Evolutionary conservation across 2,113 vertebrate genomes (phyloP), one percentile per base, ranked within the genome.

Genomic region (Dipodomys merriami): DNA sequence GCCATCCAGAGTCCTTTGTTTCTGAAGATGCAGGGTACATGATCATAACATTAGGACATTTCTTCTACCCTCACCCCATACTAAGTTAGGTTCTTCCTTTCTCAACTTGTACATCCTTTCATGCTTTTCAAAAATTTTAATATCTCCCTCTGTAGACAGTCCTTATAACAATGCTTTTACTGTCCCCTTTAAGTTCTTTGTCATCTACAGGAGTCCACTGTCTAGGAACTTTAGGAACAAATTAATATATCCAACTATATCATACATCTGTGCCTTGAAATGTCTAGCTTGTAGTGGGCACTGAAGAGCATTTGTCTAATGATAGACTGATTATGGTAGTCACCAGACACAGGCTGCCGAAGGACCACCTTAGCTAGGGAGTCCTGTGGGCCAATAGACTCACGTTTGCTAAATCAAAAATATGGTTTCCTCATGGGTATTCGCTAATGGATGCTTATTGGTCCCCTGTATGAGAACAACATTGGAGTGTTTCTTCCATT

Each of bases 321-420:
- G 9, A 71, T 2, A 18, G 5, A 22, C 6, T 85, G 1, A 16
- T 12, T 25, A 62, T 76, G 39, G 4, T 4, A 30, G 11, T 16
- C 64, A 57, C 30, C 39, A 64, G 23, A 68, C 6, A 15, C 10
- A 30, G 0, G 4, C 20, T 46, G 18, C 2, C 49, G 13, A 83
- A 60, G 20, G 62, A 3, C 35, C n/a, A 68, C 16, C 15, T 30
- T 64, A 22, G 1, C 19, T 3, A 44, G 16, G 1, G 7, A 0
- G 5, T 33, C 30, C 35, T 72, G 13, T 18, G 25, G 49, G 4
- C 12, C 57, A 6, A 3, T 64, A 53, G n/a, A 7, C 90, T 65
- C n/a, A 1, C 39, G 30, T 15, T n/a, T 86, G 3, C 20, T 6
- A 23, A 29, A 7, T 89, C 11, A 12, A 19, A 73, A 53, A 64